Evolutionary conservation across 2,888 invertebrate genomes (phyloP).

Genomic region (Ganaspis brasiliensis): DNA sequence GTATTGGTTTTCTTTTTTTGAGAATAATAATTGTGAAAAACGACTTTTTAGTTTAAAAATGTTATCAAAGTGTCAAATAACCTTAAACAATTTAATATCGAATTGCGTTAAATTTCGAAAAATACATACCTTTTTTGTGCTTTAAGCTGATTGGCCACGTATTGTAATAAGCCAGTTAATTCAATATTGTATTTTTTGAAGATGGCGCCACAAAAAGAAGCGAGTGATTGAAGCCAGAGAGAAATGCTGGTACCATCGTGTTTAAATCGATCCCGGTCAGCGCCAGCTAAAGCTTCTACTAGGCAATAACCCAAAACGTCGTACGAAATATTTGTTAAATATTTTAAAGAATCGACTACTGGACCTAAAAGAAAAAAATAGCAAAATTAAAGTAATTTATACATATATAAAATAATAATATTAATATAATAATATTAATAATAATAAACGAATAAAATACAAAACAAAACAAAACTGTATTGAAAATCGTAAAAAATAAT

Average conservation of each 20-base stretch:
- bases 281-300: conserved; percentile 93
- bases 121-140: conserved; percentile 91
- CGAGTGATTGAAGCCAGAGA: conserved; percentile 95
- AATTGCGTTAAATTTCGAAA: conserved; percentile 1
- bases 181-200: conserved; percentile 99
- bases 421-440: too few relatives aligned
- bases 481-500: too few relatives aligned
- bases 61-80: too few relatives aligned
- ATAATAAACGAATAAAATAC: too few relatives aligned
- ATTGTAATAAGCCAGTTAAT: conserved; percentile 96
- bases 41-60: too few relatives aligned
- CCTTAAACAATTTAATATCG: too few relatives aligned
- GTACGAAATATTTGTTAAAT: conserved; percentile 95
- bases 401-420: too few relatives aligned
- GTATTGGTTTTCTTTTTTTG: too few relatives aligned
- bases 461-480: too few relatives aligned
- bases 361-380: conserved; percentile 82
- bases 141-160: conserved; percentile 98
- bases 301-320: conserved; percentile 98
- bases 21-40: too few relatives aligned
- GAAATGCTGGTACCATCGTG: conserved; percentile 96
- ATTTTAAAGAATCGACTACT: conserved; percentile 98
- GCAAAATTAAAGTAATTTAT: conserved; percentile 15
- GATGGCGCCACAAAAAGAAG: conserved; percentile 97
- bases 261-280: conserved; percentile 89